A percentile compares a stretch with the other conserved stretches of the same genome.
Conservation (phyloP, 2,888 invertebrate species). For the Hemistola chrysoprasaria region DNA sequence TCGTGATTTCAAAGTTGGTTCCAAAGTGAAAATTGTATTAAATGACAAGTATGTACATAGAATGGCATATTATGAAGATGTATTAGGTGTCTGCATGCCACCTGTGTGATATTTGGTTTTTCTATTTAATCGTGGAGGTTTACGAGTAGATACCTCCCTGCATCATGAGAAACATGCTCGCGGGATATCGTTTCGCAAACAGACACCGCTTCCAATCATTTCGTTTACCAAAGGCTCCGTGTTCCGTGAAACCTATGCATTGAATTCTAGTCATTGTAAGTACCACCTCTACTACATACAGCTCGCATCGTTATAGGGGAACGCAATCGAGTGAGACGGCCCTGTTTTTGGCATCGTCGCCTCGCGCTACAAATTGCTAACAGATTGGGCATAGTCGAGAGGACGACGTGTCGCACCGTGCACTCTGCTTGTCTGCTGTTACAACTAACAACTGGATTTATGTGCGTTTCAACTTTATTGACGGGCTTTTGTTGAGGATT, state of each 20-base stretch:
- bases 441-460: slow-evolving; percentile 32
- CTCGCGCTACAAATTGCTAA: slow-evolving; percentile 39
- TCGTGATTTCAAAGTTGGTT: no score
- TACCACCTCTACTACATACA: slow-evolving; percentile 8
- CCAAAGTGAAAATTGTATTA: no score
- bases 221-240: no score
- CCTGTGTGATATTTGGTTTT: no score
- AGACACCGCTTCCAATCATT: no score
- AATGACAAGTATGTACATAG: no score
- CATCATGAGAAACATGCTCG: no score
- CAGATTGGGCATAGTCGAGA: slow-evolving; percentile 40
- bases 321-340: slow-evolving; percentile 31
- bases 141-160: no score
- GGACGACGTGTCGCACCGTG: slow-evolving; percentile 25
- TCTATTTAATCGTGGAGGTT: no score
- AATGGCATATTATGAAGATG: no score
- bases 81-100: no score
- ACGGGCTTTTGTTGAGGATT: slow-evolving; percentile 21
- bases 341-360: slow-evolving; percentile 36
- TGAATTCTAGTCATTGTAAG: slow-evolving; percentile 2
- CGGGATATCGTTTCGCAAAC: no score
- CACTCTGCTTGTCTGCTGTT: slow-evolving; percentile 31
- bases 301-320: slow-evolving; percentile 29
- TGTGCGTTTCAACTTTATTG: slow-evolving; percentile 21
- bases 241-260: slow-evolving; percentile 4